phyloP scores from a whole-genome alignment of 2,113 vertebrate species.

The Glaucidium brasilianum region DNA sequence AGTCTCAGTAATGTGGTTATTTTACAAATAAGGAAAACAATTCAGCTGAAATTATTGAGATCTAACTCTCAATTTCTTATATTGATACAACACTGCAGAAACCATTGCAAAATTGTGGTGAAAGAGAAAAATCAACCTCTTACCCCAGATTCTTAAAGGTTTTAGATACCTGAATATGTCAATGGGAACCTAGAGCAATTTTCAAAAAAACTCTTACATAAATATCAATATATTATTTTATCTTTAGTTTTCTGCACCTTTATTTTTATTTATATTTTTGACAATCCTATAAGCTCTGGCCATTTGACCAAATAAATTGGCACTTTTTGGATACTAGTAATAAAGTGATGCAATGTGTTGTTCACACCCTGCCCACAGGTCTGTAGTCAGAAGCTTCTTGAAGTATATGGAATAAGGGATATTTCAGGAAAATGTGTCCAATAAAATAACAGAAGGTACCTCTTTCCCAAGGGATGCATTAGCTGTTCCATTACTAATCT shows the following conservation, averaged over 20 bases:
- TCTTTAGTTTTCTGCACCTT: not conserved
- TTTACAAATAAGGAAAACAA: slow-evolving; percentile 60
- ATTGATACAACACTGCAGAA: not conserved
- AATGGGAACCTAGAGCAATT: not conserved
- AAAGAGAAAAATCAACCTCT: not conserved
- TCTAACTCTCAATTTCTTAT: not conserved
- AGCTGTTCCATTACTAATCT: not conserved
- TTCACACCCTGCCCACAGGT: not conserved
- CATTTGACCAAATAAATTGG: not conserved
- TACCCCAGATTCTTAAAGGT: not conserved
- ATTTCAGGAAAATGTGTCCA: not conserved
- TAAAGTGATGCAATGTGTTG: not conserved
- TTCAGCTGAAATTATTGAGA: not conserved
- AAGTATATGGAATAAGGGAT: slow-evolving; percentile 13
- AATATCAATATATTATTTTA: not conserved
- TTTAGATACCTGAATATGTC: not conserved
- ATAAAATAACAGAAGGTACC: not conserved
- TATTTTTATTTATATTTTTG: not conserved
- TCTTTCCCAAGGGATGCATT: not conserved
- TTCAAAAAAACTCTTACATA: not conserved
- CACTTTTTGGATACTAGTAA: not conserved
- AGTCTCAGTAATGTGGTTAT: slow-evolving; percentile 56
- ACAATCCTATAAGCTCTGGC: not conserved
- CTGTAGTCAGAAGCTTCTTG: slow-evolving; percentile 17
- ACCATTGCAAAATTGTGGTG: not conserved